Conservation (phyloP, 2,888 invertebrate genomes). For the Stictocephala bisonia region DNA sequence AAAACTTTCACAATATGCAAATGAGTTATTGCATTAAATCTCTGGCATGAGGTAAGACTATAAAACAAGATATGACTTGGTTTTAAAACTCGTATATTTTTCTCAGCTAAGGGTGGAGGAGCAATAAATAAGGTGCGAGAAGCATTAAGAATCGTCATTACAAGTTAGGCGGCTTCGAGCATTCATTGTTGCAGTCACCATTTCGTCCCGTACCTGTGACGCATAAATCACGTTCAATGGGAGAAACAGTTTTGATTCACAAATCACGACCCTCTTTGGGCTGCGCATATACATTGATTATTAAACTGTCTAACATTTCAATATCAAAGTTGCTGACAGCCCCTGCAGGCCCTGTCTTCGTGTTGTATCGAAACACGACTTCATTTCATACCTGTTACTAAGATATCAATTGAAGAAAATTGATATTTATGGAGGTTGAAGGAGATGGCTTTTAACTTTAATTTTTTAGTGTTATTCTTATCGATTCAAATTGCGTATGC, state of each 20-base stretch:
- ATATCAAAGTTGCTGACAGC: constrained; percentile 30
- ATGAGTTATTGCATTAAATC: too few species aligned
- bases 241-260: constrained; percentile 13
- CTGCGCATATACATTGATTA: neutral
- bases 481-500: too few species aligned
- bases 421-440: too few species aligned
- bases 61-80: constrained; percentile 12
- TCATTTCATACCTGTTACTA: too few species aligned
- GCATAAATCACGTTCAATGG: constrained; percentile 18
- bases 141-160: constrained; percentile 28
- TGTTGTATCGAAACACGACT: too few species aligned
- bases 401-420: too few species aligned
- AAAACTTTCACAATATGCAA: too few species aligned
- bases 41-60: too few species aligned
- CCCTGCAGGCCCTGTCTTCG: too few species aligned
- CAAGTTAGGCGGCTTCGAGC: constrained; percentile 19
- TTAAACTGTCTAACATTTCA: constrained; percentile 19
- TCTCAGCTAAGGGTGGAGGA: neutral
- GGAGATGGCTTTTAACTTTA: too few species aligned
- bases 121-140: constrained; percentile 8
- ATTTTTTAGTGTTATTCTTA: too few species aligned
- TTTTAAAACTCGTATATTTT: constrained; percentile 31
- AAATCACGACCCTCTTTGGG: too few species aligned
- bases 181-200: neutral
- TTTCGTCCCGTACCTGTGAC: neutral